These are phyloP conservation scores for Pelobates cultripes DNA, from an alignment of 2,797 vertebrate genomes.

Conservation along the genomic window DNA sequence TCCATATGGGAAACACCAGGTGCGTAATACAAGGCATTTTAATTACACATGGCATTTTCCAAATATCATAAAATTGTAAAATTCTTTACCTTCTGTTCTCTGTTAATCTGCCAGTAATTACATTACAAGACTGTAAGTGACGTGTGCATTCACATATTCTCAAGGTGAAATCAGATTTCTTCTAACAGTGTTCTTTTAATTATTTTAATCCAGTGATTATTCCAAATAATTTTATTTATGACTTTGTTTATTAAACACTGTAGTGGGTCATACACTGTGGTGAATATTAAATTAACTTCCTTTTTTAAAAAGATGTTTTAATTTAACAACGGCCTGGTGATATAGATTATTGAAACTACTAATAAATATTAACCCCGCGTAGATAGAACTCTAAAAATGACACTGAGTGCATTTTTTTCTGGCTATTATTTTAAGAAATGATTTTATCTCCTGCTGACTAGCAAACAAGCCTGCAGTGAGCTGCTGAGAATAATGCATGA, in stretches of 20 bases:
- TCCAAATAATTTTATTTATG: neutral
- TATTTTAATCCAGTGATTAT: neutral
- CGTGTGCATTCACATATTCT: neutral
- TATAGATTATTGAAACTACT: neutral
- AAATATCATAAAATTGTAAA: neutral
- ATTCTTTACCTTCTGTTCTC: neutral
- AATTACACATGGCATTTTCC: too few relatives aligned
- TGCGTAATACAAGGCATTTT: too few relatives aligned
- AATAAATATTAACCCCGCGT: neutral
- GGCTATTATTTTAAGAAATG: slow-evolving; percentile 6
- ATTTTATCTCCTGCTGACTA: slow-evolving; percentile 21
- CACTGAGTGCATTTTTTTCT: neutral
- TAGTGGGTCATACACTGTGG: neutral
- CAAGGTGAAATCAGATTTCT: neutral
- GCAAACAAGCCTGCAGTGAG: neutral
- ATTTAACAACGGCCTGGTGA: neutral
- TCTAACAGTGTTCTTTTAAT: neutral
- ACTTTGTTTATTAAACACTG: neutral
- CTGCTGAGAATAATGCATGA: neutral
- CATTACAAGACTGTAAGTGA: neutral
- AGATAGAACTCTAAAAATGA: neutral
- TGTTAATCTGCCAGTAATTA: slow-evolving; percentile 11
- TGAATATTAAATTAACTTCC: neutral
- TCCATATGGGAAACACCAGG: too few relatives aligned
- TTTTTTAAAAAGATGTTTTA: neutral